Evolutionary conservation across 2,888 invertebrate species (phyloP), one percentile per base, ranked within the genome.

Genomic region (Machimus atricapillus): DNA sequence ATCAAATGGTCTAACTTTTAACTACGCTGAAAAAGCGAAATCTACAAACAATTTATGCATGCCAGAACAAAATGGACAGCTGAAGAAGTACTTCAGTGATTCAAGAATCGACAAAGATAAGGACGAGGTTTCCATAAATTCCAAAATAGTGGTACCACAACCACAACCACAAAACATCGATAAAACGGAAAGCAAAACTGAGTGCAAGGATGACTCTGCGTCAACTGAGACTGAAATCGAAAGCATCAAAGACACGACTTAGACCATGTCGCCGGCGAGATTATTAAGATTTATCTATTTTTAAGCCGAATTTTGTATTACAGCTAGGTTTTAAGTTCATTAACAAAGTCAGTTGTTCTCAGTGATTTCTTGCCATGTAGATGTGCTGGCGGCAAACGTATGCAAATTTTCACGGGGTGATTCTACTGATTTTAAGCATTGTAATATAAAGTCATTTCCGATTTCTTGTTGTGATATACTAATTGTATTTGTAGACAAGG

Each of bases 31-130:
- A 37, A 86, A 86, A 37, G 23, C 86, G n/a, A 86, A 86, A 56
- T 86, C 86, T 2, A 86, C 58, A 23, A 56, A 86, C 19, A 86
- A 86, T 86, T 58, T 86, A 27, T 31, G 37, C 23, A 23, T 43
- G 19, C 31, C 83, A 31, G 73, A 85, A 76, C n/a, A 8, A 14
- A 31, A 31, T 52, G 52, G 52, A 8, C 46, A 85, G 43, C 31
- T 76, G 31, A 85, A 46, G 8, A 76, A 77, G 23, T 85, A 19
- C n/a, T 76, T n/a, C 40, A 85, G 85, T 77, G 85, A 85, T 19
- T 52, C 85, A 8, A 46, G 34, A 56, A 74, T 85, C 19, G 16
- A 52, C n/a, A 77, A 76, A 7, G 76, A 81, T 43, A 52, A 27
- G 14, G 40, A 76, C 34, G 40, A 19, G 31, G 76, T 12, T 27